A percentile compares a stretch with the other conserved stretches of the same genome.
phyloP scores from a whole-genome alignment of 1,140 invertebrate genomes.

The Rhynchophorus ferrugineus region DNA sequence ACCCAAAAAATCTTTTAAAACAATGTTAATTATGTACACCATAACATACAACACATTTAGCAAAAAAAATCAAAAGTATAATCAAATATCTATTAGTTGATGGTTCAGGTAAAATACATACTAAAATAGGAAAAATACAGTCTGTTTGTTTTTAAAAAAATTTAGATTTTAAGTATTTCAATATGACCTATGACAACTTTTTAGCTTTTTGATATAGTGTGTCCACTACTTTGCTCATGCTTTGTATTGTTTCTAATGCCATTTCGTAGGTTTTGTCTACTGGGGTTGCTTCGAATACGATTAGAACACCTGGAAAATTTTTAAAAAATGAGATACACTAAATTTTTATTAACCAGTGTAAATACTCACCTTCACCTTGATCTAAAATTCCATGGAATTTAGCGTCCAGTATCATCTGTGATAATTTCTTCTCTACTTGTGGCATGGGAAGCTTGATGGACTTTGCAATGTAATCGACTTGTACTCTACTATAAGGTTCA shows the following conservation, averaged over 20 bases:
- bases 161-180: constrained; percentile 23
- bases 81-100: constrained; percentile 1
- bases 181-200: constrained; percentile 77
- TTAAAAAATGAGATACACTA: background rate
- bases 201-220: constrained; percentile 97
- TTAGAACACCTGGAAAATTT: constrained; percentile 60
- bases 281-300: constrained; percentile 94
- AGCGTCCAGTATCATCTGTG: constrained; percentile 99
- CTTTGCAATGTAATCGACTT: constrained; percentile 74
- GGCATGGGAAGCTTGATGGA: constrained; percentile 82
- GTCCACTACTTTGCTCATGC: constrained; percentile 98
- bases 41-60: constrained; percentile 7
- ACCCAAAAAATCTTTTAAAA: background rate
- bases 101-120: constrained; percentile 5
- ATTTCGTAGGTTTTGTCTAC: constrained; percentile 96
- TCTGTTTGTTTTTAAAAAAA: constrained; percentile 26
- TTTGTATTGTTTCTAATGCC: constrained; percentile 93
- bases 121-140: constrained; percentile 34
- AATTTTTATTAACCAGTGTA: background rate
- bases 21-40: constrained; percentile 28
- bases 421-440: constrained; percentile 96
- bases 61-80: constrained; percentile 7
- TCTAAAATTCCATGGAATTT: constrained; percentile 96
- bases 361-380: constrained; percentile 76
- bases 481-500: constrained; percentile 95